phyloP scores from a whole-genome alignment of 1,140 invertebrate species.

The Drosophila insularis region DNA sequence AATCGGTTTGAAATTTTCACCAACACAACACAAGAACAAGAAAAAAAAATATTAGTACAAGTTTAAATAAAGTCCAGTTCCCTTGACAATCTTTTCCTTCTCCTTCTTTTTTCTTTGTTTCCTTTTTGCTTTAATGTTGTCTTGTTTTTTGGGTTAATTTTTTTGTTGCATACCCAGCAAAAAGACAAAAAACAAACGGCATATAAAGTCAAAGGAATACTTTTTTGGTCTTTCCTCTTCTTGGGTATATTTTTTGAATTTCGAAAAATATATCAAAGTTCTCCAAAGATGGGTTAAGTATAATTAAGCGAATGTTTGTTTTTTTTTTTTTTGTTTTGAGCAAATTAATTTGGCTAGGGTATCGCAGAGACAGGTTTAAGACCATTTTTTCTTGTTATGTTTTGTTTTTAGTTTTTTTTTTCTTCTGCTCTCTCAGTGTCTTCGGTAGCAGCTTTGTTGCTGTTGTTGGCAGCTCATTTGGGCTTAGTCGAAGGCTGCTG shows the following conservation, averaged over 20 bases:
- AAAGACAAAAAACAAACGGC: background rate
- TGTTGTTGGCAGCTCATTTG: slow-evolving; percentile 16
- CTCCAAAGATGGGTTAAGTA: too few relatives aligned
- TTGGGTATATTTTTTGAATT: too few relatives aligned
- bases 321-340: background rate
- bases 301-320: too few relatives aligned
- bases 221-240: too few relatives aligned
- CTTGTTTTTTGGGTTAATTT: background rate
- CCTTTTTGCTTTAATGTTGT: background rate
- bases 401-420: background rate
- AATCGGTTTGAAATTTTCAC: slow-evolving; percentile 1
- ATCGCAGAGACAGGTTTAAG: background rate
- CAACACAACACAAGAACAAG: too few relatives aligned
- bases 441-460: background rate
- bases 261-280: too few relatives aligned
- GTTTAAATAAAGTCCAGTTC: slow-evolving; percentile 18
- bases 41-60: background rate
- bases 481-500: slow-evolving; percentile 21
- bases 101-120: background rate
- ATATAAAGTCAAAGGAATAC: background rate
- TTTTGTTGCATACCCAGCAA: background rate
- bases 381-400: background rate
- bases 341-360: background rate
- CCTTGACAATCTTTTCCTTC: background rate
- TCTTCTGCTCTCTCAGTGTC: too few relatives aligned